These are phyloP conservation scores for Numida meleagris DNA, from an alignment of 2,113 vertebrate genomes.

Conservation along the genomic window DNA sequence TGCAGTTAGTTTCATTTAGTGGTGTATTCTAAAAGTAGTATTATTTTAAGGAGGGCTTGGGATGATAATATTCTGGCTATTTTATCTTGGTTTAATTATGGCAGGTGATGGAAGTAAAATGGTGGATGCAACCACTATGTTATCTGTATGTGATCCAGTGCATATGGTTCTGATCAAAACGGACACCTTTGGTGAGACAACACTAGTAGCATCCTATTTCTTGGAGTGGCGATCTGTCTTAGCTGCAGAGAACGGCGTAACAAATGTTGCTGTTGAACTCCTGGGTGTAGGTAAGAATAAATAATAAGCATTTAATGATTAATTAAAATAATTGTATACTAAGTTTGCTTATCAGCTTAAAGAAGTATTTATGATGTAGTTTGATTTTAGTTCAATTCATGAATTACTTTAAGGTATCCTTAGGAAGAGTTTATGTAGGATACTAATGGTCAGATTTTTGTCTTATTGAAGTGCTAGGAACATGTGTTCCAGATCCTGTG, in stretches of 20 bases:
- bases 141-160: constrained; percentile 93
- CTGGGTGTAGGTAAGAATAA: constrained; percentile 91
- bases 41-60: neutral
- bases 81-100: constrained; percentile 41
- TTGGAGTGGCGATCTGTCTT: constrained; percentile 94
- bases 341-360: neutral
- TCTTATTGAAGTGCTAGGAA: neutral
- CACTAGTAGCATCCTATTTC: constrained; percentile 92
- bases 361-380: neutral
- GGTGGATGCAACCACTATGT: constrained; percentile 90
- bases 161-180: constrained; percentile 95
- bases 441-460: neutral
- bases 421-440: neutral
- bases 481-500: neutral
- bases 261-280: constrained; percentile 87
- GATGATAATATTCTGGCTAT: neutral
- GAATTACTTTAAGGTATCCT: neutral
- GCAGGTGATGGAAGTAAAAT: constrained; percentile 91
- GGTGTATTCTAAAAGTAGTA: too few species aligned
- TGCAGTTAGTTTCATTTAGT: neutral
- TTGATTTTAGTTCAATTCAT: neutral
- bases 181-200: constrained; percentile 88
- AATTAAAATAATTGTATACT: neutral
- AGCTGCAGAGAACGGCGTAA: constrained; percentile 83
- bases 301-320: neutral